phyloP scores from a whole-genome alignment of 2,888 invertebrate genomes.

The Cryptocephalus primarius region DNA sequence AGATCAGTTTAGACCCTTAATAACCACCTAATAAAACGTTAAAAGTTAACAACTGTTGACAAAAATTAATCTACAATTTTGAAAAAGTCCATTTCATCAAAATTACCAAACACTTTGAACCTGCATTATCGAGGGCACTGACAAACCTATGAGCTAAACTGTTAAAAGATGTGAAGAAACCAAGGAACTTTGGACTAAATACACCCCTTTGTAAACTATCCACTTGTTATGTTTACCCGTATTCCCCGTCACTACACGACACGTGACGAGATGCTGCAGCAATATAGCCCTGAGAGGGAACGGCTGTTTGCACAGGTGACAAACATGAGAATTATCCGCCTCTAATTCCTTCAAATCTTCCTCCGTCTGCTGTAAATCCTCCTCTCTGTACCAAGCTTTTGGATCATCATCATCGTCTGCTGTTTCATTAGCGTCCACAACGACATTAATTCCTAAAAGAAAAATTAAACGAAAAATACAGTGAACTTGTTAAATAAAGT shows the following conservation, averaged over 20 bases:
- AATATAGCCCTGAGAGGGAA: constrained; percentile 32
- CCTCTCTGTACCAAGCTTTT: constrained; percentile 36
- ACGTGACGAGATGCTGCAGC: constrained; percentile 34
- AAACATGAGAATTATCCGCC: constrained; percentile 32
- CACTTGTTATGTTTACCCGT: constrained; percentile 10
- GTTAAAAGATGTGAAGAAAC: too few species aligned
- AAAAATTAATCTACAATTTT: too few species aligned
- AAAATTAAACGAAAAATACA: not conserved
- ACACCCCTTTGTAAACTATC: too few species aligned
- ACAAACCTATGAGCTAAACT: too few species aligned
- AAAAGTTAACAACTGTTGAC: too few species aligned
- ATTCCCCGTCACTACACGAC: constrained; percentile 26
- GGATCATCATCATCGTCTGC: constrained; percentile 24
- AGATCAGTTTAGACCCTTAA: too few species aligned
- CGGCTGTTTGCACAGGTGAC: constrained; percentile 35
- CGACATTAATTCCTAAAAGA: constrained; percentile 55
- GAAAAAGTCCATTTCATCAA: too few species aligned
- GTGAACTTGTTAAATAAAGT: too few species aligned
- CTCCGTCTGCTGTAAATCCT: constrained; percentile 37
- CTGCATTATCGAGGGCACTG: not conserved
- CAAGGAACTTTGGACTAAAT: too few species aligned
- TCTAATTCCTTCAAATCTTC: constrained; percentile 38
- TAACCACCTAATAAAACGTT: too few species aligned
- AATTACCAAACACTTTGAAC: too few species aligned
- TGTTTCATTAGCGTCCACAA: constrained; percentile 47